Conservation (phyloP, 2,888 invertebrate genomes). For the Drosophila falleni region DNA sequence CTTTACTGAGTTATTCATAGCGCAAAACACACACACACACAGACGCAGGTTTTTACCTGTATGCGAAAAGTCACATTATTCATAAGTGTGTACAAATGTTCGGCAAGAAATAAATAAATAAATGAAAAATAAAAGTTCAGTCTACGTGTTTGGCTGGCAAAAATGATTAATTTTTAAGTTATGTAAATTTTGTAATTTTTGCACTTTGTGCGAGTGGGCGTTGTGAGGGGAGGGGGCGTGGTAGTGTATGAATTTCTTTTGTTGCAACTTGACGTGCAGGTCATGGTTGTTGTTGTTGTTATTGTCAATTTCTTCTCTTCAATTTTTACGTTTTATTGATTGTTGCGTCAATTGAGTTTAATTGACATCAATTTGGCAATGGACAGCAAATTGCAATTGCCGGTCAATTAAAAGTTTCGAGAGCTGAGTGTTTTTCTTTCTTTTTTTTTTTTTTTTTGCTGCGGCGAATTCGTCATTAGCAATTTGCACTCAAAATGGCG, state of each 20-base stretch:
- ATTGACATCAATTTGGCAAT: slow-evolving; percentile 76
- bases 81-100: slow-evolving; percentile 6
- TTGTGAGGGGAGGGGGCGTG: neutral
- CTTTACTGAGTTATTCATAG: slow-evolving; percentile 58
- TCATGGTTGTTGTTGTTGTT: slow-evolving; percentile 67
- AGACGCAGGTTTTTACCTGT: slow-evolving; percentile 15
- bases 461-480: slow-evolving; percentile 58
- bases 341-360: slow-evolving; percentile 73
- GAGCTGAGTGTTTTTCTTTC: slow-evolving; percentile 36
- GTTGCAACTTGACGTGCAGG: slow-evolving; percentile 54
- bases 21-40: slow-evolving; percentile 21
- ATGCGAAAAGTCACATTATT: slow-evolving; percentile 7
- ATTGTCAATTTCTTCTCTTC: slow-evolving; percentile 7
- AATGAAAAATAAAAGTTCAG: slow-evolving; percentile 8
- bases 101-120: neutral
- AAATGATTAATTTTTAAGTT: slow-evolving; percentile 35
- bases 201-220: slow-evolving; percentile 45
- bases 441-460: neutral
- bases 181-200: slow-evolving; percentile 53
- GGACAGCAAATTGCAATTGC: slow-evolving; percentile 54
- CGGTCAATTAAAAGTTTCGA: slow-evolving; percentile 65
- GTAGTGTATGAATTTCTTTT: slow-evolving; percentile 31
- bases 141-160: slow-evolving; percentile 43
- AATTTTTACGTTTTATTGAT: slow-evolving; percentile 43
- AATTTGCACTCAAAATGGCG: slow-evolving; percentile 71